Percentiles rank a stretch among this genome's conserved stretches.
Evolutionary conservation across 2,888 invertebrate species (phyloP).

Genomic region (Meloe dianella): DNA sequence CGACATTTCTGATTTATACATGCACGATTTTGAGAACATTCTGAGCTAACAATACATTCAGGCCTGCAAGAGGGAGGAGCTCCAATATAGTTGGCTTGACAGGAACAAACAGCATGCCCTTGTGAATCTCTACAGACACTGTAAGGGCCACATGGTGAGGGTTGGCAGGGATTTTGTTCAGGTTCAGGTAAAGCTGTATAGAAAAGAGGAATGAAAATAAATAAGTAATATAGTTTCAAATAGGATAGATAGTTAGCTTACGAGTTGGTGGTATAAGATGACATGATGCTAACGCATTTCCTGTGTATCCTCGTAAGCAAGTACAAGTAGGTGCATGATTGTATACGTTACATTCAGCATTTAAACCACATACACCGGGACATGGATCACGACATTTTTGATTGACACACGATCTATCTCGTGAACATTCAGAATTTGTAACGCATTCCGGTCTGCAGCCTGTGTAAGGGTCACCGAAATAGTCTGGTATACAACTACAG

Average conservation of each 20-base stretch:
- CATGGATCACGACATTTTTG: conserved; percentile 87
- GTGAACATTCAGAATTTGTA: conserved; percentile 83
- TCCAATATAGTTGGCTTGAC: conserved; percentile 78
- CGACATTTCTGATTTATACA: conserved; percentile 81
- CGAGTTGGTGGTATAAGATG: conserved; percentile 62
- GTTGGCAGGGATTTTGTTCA: conserved; percentile 65
- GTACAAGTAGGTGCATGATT: conserved; percentile 84
- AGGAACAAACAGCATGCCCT: conserved; percentile 81
- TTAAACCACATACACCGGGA: conserved; percentile 80
- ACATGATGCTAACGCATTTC: conserved; percentile 80
- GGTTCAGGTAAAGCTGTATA: conserved; percentile 45
- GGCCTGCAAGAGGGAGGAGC: conserved; percentile 78
- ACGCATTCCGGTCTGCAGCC: conserved; percentile 89
- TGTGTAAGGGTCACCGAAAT: conserved; percentile 84
- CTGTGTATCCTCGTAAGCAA: conserved; percentile 76
- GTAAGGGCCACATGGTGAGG: conserved; percentile 81
- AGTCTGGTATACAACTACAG: conserved; percentile 81
- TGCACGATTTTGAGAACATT: conserved; percentile 80
- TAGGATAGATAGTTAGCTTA: conserved; percentile 47
- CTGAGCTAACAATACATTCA: conserved; percentile 83
- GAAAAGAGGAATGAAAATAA: conserved; percentile 27
- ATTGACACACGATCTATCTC: conserved; percentile 77
- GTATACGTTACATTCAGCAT: conserved; percentile 81
- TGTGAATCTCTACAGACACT: conserved; percentile 77
- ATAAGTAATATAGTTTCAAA: neutral